phyloP scores from a whole-genome alignment of 2,113 vertebrate species.

The Ginglymostoma cirratum region DNA sequence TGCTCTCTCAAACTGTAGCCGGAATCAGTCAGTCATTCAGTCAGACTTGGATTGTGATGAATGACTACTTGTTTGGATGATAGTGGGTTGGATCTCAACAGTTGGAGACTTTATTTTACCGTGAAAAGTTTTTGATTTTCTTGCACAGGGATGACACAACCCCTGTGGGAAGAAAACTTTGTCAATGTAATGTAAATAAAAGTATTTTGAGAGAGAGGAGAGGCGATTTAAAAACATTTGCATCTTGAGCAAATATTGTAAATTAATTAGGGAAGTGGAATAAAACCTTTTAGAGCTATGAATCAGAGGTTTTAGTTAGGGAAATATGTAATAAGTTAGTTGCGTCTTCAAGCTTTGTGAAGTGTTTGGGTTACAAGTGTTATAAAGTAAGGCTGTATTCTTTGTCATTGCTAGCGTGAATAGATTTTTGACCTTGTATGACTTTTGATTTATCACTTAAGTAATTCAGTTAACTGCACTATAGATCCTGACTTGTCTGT shows the following conservation, averaged over 20 bases:
- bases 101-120: neutral
- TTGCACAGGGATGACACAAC: too few species aligned
- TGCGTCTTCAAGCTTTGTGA: neutral
- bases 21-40: neutral
- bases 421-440: neutral
- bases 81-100: neutral
- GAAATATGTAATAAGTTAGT: neutral
- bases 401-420: neutral
- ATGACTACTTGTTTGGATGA: neutral
- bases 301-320: neutral
- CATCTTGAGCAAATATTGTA: neutral
- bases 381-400: neutral
- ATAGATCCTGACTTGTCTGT: neutral
- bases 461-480: neutral
- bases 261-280: neutral
- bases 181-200: neutral
- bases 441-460: neutral
- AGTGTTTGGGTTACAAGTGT: neutral
- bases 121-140: neutral
- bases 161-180: neutral
- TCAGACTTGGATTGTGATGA: neutral
- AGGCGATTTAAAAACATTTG: neutral
- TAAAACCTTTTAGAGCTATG: neutral
- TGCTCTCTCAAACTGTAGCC: neutral
- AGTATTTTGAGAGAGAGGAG: neutral